phyloP scores from a whole-genome alignment of 1,140 invertebrate species.

The Leguminivora glycinivorella region DNA sequence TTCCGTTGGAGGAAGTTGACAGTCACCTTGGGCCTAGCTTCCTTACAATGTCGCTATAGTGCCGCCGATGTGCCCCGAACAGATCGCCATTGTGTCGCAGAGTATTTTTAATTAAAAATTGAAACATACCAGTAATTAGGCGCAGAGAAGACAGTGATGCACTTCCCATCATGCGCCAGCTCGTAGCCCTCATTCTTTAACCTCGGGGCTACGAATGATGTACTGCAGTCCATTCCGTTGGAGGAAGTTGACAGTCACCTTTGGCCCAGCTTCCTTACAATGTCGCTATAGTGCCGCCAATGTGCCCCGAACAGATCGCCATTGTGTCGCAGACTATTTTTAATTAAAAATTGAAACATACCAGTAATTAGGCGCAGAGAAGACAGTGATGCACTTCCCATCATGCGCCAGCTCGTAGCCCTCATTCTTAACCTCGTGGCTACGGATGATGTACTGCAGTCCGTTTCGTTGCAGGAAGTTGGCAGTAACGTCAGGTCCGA shows the following conservation, averaged over 20 bases:
- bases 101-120: too few relatives aligned
- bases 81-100: too few relatives aligned
- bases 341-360: slow-evolving; percentile 57
- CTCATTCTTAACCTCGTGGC: slow-evolving; percentile 98
- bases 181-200: slow-evolving; percentile 99
- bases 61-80: too few relatives aligned
- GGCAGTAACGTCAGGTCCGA: slow-evolving; percentile 98
- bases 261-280: slow-evolving; percentile 94
- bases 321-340: not conserved
- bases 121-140: slow-evolving; percentile 97
- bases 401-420: slow-evolving; percentile 97
- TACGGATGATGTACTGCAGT: slow-evolving; percentile 96
- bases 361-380: slow-evolving; percentile 99
- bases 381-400: slow-evolving; percentile 96
- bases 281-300: too few relatives aligned
- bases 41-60: too few relatives aligned
- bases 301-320: too few relatives aligned
- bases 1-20: slow-evolving; percentile 91
- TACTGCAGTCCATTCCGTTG: slow-evolving; percentile 93
- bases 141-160: slow-evolving; percentile 98
- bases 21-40: slow-evolving; percentile 98
- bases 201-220: slow-evolving; percentile 97
- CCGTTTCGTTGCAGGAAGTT: slow-evolving; percentile 92
- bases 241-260: slow-evolving; percentile 95
- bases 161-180: slow-evolving; percentile 94